A percentile compares a stretch with the other conserved stretches of the same genome.
Evolutionary conservation across 2,888 invertebrate genomes (phyloP).

Genomic region (Embidobia sp.): DNA sequence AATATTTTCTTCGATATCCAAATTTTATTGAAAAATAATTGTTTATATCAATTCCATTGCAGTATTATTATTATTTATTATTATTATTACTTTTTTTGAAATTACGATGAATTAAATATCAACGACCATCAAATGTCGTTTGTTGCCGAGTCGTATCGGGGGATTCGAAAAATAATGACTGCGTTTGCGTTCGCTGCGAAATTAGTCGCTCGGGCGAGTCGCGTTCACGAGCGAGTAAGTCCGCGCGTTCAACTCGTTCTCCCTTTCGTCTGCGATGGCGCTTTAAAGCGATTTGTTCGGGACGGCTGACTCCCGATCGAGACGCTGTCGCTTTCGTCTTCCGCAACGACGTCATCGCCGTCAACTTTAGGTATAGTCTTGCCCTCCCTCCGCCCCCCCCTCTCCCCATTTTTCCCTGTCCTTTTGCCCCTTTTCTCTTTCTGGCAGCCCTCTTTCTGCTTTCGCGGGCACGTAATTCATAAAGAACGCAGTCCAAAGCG

Average conservation of each 20-base stretch:
- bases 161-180: constrained; percentile 21
- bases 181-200: constrained; percentile 18
- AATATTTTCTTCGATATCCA: too few species aligned
- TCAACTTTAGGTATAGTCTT: constrained; percentile 68
- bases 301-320: constrained; percentile 58
- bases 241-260: constrained; percentile 42
- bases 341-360: constrained; percentile 56
- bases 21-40: too few species aligned
- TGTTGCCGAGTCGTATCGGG: too few species aligned
- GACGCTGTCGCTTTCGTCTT: constrained; percentile 48
- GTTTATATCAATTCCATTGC: too few species aligned
- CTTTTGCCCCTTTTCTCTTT: constrained; percentile 40
- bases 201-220: constrained; percentile 45
- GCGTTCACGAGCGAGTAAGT: constrained; percentile 65
- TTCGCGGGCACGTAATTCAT: constrained; percentile 70
- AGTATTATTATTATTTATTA: too few species aligned
- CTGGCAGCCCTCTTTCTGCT: constrained; percentile 60
- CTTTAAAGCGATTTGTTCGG: constrained; percentile 58
- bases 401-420: background rate
- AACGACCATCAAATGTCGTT: too few species aligned
- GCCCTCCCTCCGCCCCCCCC: constrained; percentile 27
- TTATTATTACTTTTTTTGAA: background rate
- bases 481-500: constrained; percentile 66
- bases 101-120: background rate
- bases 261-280: constrained; percentile 58